Evolutionary conservation across 30 jellyfish, hydroid and myxozoan genomes (phyloP).

Genomic region (Turritopsis dohrnii): DNA sequence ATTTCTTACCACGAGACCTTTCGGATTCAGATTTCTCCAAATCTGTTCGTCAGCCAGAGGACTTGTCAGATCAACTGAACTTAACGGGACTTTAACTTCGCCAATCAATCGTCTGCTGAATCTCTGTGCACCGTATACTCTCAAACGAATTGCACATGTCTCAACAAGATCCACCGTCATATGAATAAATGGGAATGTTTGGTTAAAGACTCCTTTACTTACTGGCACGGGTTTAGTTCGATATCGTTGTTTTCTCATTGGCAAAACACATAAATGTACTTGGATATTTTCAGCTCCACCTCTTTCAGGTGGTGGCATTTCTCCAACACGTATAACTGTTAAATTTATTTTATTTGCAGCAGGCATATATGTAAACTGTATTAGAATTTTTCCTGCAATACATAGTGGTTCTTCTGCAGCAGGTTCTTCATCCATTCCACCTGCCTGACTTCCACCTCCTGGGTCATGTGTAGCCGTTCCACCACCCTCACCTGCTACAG

Average conservation of each 20-base stretch:
- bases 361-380: constrained; percentile 68
- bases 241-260: constrained; percentile 54
- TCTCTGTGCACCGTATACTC: constrained; percentile 54
- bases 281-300: constrained; percentile 75
- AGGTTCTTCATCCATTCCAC: constrained; percentile 21
- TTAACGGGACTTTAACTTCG: constrained; percentile 55
- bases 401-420: constrained; percentile 65
- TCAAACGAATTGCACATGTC: constrained; percentile 64
- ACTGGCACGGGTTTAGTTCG: constrained; percentile 58
- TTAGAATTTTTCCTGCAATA: constrained; percentile 51
- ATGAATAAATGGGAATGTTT: constrained; percentile 48
- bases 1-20: constrained; percentile 79
- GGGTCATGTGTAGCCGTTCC: background rate
- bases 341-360: constrained; percentile 69
- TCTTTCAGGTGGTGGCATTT: constrained; percentile 71
- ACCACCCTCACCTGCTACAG: background rate
- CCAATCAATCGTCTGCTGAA: constrained; percentile 66
- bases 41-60: constrained; percentile 73
- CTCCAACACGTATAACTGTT: constrained; percentile 67
- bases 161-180: constrained; percentile 44
- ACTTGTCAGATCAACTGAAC: constrained; percentile 62
- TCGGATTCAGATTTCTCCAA: constrained; percentile 73
- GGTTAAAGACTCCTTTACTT: constrained; percentile 61
- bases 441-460: background rate
- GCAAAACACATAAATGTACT: constrained; percentile 63